Evolutionary conservation across 2,888 invertebrate genomes (phyloP).

Genomic region (Hypomecis punctinalis): DNA sequence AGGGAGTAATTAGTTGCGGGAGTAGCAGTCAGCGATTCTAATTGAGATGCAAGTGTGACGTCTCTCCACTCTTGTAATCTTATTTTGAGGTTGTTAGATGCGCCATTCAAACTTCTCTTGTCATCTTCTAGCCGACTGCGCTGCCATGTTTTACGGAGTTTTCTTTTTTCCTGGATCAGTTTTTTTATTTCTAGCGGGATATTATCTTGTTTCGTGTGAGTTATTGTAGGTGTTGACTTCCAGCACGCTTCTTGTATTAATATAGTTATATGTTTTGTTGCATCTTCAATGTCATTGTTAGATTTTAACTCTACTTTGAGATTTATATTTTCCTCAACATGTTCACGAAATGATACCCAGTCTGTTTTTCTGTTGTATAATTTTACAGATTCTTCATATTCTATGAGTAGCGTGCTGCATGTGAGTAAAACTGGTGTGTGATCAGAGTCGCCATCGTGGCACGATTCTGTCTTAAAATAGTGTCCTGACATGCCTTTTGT

Average conservation of each 20-base stretch:
- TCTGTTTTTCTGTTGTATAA: neutral
- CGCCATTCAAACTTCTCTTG: no score
- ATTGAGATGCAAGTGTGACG: no score
- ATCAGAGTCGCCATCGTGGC: constrained; percentile 3
- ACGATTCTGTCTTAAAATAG: neutral
- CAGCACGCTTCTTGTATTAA: constrained; percentile 2
- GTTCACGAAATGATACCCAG: neutral
- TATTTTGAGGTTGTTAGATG: no score
- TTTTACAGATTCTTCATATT: neutral
- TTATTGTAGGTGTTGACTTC: neutral
- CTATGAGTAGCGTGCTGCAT: neutral
- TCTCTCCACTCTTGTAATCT: no score
- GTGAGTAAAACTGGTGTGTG: neutral
- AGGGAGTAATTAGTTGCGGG: no score
- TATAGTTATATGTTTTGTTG: neutral
- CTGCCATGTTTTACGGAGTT: no score
- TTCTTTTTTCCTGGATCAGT: no score
- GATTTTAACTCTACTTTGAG: neutral
- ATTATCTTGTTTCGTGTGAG: neutral
- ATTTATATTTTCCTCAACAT: neutral
- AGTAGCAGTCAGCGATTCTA: no score
- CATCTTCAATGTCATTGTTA: neutral
- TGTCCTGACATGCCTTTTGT: neutral
- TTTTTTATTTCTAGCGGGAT: neutral
- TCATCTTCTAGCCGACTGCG: no score